These are phyloP conservation scores for Gastrophysa polygoni DNA, from an alignment of 2,888 invertebrate genomes.

Conservation along the genomic window DNA sequence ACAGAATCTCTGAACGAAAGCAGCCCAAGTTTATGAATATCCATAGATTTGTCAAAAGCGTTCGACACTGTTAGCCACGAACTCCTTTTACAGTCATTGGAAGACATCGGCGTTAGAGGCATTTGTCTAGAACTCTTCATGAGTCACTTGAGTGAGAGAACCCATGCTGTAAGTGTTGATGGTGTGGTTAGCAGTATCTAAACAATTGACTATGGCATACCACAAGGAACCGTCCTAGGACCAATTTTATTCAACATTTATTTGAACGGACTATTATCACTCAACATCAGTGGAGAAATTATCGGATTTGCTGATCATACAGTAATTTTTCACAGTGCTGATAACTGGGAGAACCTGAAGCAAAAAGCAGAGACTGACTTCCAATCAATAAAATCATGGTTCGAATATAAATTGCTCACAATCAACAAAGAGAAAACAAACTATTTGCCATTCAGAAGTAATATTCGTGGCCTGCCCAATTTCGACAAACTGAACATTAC, in stretches of 20 bases:
- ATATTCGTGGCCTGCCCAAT: background rate
- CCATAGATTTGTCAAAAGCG: background rate
- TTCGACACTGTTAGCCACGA: background rate
- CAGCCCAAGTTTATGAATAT: background rate
- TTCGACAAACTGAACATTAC: background rate
- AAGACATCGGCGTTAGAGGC: background rate
- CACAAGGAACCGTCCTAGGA: background rate
- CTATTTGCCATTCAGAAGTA: background rate
- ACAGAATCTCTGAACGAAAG: background rate
- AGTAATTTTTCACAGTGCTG: background rate
- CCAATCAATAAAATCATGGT: constrained; percentile 1
- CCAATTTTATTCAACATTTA: background rate
- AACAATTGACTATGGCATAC: constrained; percentile 4
- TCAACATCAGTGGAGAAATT: background rate
- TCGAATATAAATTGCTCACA: background rate
- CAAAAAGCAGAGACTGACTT: background rate
- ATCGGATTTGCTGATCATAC: background rate
- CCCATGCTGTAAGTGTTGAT: constrained; percentile 1
- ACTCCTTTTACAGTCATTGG: background rate
- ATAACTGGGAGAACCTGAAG: background rate
- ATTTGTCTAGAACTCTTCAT: background rate
- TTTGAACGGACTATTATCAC: background rate
- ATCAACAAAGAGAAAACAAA: constrained; percentile 4
- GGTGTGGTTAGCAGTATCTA: background rate
- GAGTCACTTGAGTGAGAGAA: constrained; percentile 1